Percentiles rank a stretch among this genome's conserved stretches.
These are phyloP conservation scores for Collichthys lucidus DNA, from an alignment of 2,113 vertebrate genomes.

Conservation along the genomic window DNA sequence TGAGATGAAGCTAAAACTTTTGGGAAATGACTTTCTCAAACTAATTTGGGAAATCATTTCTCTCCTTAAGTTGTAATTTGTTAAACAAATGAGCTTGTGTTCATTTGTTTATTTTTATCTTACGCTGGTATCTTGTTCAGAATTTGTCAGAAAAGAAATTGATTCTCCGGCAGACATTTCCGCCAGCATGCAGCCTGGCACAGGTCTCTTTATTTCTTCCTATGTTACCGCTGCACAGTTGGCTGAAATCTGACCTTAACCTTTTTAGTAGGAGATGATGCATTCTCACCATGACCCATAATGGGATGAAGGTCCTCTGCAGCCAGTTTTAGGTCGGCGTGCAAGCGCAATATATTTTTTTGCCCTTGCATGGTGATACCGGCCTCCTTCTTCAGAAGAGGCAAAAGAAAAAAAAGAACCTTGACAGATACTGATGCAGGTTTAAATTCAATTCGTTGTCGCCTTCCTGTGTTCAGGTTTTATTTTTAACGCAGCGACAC, in stretches of 20 bases:
- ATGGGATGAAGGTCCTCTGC: slow-evolving; percentile 45
- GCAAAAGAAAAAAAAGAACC: neutral
- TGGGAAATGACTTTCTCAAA: neutral
- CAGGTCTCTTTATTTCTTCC: slow-evolving; percentile 34
- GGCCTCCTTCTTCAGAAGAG: neutral
- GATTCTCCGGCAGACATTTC: neutral
- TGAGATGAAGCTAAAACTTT: neutral
- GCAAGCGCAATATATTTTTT: slow-evolving; percentile 18
- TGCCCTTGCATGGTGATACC: slow-evolving; percentile 40
- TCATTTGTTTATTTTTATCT: neutral
- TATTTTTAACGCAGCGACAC: neutral
- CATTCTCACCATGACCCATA: slow-evolving; percentile 53
- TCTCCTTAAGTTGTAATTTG: too few species aligned
- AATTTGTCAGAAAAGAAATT: neutral
- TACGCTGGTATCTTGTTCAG: neutral
- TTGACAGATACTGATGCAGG: neutral
- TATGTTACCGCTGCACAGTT: slow-evolving; percentile 26
- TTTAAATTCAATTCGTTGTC: slow-evolving; percentile 15
- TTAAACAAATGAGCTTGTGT: too few species aligned
- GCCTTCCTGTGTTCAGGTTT: neutral
- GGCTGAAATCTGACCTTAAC: slow-evolving; percentile 55
- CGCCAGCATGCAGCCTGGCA: slow-evolving; percentile 1
- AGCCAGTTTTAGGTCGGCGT: slow-evolving; percentile 18
- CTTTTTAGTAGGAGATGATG: slow-evolving; percentile 55
- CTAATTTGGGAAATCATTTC: too few species aligned